Evolutionary conservation across 2,113 vertebrate species (phyloP).

Genomic region (Pheucticus melanocephalus): DNA sequence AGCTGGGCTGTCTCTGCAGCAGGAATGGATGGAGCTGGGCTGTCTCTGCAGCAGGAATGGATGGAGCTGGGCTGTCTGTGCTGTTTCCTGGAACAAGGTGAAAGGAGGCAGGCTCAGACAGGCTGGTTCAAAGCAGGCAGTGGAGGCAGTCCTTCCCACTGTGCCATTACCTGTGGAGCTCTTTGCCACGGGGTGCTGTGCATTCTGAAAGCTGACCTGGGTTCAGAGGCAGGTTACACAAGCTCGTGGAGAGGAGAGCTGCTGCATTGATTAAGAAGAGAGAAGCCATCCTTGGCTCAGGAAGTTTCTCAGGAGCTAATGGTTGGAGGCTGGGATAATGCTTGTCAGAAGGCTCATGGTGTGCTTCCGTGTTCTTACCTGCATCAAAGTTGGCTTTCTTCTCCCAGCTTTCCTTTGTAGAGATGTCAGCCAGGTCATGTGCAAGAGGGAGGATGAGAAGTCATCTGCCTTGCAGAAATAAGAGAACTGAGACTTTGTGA

Average conservation of each 20-base stretch:
- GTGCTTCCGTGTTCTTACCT: neutral
- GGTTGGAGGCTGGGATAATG: neutral
- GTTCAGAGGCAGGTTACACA: neutral
- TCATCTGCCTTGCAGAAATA: neutral
- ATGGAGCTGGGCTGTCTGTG: neutral
- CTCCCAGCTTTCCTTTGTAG: neutral
- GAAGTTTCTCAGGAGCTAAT: neutral
- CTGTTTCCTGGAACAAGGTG: neutral
- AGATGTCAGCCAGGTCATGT: neutral
- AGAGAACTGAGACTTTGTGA: neutral
- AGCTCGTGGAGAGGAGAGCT: neutral
- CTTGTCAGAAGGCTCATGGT: neutral
- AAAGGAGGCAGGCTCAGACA: fast-evolving
- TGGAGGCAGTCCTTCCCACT: neutral
- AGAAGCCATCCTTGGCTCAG: neutral
- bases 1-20: neutral
- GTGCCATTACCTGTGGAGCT: neutral
- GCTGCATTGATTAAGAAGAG: neutral
- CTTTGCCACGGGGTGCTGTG: neutral
- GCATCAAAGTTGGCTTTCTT: neutral
- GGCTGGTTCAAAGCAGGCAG: neutral
- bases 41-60: too few relatives aligned
- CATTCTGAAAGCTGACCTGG: neutral
- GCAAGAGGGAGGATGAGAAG: neutral
- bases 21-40: neutral